phyloP scores from a whole-genome alignment of 2,888 invertebrate species.

The Dryadula phaetusa region DNA sequence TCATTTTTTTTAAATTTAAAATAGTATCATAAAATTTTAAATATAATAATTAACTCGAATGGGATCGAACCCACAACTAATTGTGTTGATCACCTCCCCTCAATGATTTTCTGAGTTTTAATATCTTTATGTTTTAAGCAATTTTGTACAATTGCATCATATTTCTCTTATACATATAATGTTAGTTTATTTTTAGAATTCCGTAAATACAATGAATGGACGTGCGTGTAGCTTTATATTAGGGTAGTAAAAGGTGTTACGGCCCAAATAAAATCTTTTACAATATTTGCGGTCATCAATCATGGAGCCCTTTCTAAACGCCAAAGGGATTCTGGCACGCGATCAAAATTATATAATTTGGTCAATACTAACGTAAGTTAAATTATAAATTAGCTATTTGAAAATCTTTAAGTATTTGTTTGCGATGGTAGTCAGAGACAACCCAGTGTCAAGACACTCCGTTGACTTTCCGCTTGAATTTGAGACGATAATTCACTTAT shows the following conservation, averaged over 20 bases:
- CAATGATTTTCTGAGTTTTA: too few relatives aligned
- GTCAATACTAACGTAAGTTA: background rate
- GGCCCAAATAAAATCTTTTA: slow-evolving; percentile 32
- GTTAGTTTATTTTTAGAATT: slow-evolving; percentile 6
- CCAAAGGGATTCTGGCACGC: slow-evolving; percentile 34
- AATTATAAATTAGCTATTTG: background rate
- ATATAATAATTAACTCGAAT: too few relatives aligned
- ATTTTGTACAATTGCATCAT: background rate
- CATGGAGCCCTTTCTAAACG: slow-evolving; percentile 32
- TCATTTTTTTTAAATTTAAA: too few relatives aligned
- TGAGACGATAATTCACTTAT: too few relatives aligned
- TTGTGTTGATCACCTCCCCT: too few relatives aligned
- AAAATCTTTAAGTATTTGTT: too few relatives aligned
- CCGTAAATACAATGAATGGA: slow-evolving; percentile 22
- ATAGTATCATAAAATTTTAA: too few relatives aligned
- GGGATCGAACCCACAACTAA: too few relatives aligned
- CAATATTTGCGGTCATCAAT: slow-evolving; percentile 38
- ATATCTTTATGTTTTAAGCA: too few relatives aligned
- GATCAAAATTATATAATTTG: slow-evolving; percentile 23
- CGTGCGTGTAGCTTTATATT: slow-evolving; percentile 28
- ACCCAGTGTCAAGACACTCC: too few relatives aligned
- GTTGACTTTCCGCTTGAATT: too few relatives aligned
- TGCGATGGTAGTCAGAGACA: too few relatives aligned
- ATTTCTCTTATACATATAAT: background rate
- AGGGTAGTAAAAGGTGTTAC: slow-evolving; percentile 29